Conservation (phyloP, 2,113 vertebrate genomes). For the Labeo catla region DNA sequence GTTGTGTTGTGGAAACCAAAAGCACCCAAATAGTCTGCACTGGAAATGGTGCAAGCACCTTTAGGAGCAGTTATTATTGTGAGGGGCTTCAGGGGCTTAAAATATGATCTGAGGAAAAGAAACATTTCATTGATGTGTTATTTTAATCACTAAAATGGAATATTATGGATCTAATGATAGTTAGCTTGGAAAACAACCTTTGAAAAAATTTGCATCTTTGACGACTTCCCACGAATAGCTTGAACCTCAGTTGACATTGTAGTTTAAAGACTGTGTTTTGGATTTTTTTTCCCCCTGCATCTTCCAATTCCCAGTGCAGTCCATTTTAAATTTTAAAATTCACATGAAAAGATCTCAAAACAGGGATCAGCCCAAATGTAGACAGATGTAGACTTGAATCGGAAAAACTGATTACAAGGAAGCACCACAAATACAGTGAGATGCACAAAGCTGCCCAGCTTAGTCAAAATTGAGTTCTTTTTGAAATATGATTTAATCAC, state of each 20-base stretch:
- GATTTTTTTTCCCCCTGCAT: not conserved
- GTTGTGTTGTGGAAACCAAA: conserved; percentile 43
- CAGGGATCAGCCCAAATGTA: not conserved
- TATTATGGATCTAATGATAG: not conserved
- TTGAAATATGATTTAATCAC: not conserved
- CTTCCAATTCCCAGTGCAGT: not conserved
- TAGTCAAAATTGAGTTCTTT: not conserved
- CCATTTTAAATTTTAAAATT: not conserved
- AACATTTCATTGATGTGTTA: not conserved
- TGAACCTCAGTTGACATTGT: not conserved
- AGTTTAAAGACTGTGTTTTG: not conserved
- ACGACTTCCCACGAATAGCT: not conserved
- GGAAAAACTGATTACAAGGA: not conserved
- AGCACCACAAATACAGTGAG: not conserved
- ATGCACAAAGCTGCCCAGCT: not conserved
- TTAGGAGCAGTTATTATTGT: not conserved
- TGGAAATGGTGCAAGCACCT: conserved; percentile 24
- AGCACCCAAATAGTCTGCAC: conserved; percentile 35
- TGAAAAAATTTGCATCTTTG: not conserved
- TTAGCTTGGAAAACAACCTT: conserved; percentile 9
- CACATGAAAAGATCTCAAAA: not conserved
- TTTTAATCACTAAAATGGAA: not conserved
- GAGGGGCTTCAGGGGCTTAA: not conserved
- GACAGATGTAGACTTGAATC: not conserved
- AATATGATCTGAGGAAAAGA: not conserved